Percentiles rank a stretch among this genome's conserved stretches.
Conservation (phyloP, 1,140 invertebrate genomes). For the Rhyzopertha dominica region DNA sequence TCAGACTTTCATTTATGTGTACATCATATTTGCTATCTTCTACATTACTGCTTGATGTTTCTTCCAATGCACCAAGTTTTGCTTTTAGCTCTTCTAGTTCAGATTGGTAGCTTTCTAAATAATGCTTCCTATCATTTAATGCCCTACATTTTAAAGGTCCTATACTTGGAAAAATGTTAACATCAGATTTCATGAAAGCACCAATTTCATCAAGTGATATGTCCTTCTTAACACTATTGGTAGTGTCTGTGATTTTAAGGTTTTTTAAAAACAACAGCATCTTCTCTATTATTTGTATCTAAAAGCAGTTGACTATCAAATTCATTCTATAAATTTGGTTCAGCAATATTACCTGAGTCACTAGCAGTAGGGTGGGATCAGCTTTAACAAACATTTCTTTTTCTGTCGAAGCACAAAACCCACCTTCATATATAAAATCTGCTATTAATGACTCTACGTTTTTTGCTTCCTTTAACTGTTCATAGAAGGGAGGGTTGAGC, state of each 20-base stretch:
- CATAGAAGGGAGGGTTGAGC: slow-evolving; percentile 3
- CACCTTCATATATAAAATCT: slow-evolving; percentile 10
- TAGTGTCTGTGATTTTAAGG: not conserved
- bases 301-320: not conserved
- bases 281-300: slow-evolving; percentile 1
- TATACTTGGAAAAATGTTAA: slow-evolving; percentile 5
- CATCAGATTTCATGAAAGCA: not conserved
- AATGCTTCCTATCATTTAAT: not conserved
- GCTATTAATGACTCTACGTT: not conserved
- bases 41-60: not conserved
- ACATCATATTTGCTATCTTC: too few species aligned
- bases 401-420: slow-evolving; percentile 13
- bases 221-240: not conserved
- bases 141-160: slow-evolving; percentile 1
- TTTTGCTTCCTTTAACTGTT: slow-evolving; percentile 1
- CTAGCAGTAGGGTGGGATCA: not conserved
- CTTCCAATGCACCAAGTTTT: not conserved
- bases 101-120: slow-evolving; percentile 1
- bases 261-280: slow-evolving; percentile 5
- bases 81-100: slow-evolving; percentile 2
- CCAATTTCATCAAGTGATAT: slow-evolving; percentile 3
- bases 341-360: not conserved
- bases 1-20: too few species aligned
- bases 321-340: not conserved
- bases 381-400: not conserved